Conservation (phyloP, 2,888 invertebrate genomes). For the Koerneria pararmatus region DNA sequence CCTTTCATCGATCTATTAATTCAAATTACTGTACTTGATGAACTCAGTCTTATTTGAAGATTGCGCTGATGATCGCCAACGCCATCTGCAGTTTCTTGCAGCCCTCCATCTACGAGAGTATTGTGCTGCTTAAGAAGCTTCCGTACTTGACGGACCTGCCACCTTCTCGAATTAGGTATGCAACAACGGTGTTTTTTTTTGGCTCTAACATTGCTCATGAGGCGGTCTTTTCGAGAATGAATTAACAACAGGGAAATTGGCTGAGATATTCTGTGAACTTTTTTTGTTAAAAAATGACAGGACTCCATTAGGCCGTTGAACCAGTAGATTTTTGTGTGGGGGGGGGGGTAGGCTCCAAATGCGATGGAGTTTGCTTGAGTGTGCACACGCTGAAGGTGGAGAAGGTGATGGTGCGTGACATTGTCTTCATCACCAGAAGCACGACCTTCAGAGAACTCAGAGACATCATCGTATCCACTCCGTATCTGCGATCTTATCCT, state of each 20-base stretch:
- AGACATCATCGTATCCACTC: constrained; percentile 74
- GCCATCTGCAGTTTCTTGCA: constrained; percentile 25
- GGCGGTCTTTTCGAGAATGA: neutral
- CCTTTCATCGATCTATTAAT: neutral
- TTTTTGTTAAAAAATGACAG: neutral
- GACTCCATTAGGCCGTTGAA: neutral
- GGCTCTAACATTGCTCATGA: neutral
- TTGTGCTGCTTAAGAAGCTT: constrained; percentile 22
- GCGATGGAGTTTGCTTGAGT: neutral
- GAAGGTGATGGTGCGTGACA: constrained; percentile 23
- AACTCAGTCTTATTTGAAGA: constrained; percentile 20
- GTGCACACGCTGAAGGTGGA: constrained; percentile 26
- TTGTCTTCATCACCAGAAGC: constrained; percentile 21
- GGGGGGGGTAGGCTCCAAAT: neutral
- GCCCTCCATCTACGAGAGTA: constrained; percentile 26
- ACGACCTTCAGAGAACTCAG: constrained; percentile 20
- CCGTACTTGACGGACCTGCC: constrained; percentile 24
- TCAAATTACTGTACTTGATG: neutral
- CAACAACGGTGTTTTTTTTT: neutral
- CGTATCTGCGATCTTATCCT: constrained; percentile 78
- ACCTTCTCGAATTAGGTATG: constrained; percentile 21
- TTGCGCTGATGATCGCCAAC: constrained; percentile 25
- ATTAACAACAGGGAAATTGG: neutral
- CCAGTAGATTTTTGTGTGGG: neutral
- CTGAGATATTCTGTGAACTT: neutral